phyloP scores from a whole-genome alignment of 2,113 vertebrate genomes.

The Tringa solitaria region DNA sequence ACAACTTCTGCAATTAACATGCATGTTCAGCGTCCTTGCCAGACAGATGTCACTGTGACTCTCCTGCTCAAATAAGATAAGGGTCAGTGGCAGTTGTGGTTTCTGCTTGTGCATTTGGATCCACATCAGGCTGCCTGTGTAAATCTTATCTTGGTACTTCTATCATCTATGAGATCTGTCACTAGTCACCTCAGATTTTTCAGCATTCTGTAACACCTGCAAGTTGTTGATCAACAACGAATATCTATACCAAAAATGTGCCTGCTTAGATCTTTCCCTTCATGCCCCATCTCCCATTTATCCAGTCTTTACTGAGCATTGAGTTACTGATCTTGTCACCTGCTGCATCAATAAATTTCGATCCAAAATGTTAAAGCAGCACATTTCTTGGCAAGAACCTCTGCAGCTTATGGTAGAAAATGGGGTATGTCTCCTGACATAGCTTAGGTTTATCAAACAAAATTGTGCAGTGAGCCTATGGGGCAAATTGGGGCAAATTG shows the following conservation, averaged over 20 bases:
- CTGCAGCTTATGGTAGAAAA: not conserved
- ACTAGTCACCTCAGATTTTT: constrained; percentile 1
- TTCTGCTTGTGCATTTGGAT: not conserved
- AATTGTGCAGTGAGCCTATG: not conserved
- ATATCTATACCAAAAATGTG: constrained; percentile 18
- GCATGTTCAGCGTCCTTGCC: not conserved
- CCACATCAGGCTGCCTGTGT: not conserved
- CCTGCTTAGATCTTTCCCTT: constrained; percentile 4
- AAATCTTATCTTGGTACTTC: not conserved
- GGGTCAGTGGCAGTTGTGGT: not conserved
- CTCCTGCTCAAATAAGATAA: not conserved
- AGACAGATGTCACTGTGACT: not conserved
- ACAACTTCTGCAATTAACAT: not conserved
- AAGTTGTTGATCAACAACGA: constrained; percentile 24
- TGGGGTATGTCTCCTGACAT: not conserved
- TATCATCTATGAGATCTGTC: not conserved
- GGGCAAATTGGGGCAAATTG: not conserved
- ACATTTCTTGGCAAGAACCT: constrained; percentile 20
- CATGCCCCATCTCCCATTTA: not conserved
- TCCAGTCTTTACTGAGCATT: constrained; percentile 11
- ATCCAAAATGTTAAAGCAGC: constrained; percentile 39
- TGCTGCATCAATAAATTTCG: constrained; percentile 54
- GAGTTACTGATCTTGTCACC: constrained; percentile 48
- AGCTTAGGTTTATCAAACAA: not conserved
- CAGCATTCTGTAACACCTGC: constrained; percentile 6